phyloP scores from a whole-genome alignment of 1,140 invertebrate genomes.

The Sitobion miscanthi region DNA sequence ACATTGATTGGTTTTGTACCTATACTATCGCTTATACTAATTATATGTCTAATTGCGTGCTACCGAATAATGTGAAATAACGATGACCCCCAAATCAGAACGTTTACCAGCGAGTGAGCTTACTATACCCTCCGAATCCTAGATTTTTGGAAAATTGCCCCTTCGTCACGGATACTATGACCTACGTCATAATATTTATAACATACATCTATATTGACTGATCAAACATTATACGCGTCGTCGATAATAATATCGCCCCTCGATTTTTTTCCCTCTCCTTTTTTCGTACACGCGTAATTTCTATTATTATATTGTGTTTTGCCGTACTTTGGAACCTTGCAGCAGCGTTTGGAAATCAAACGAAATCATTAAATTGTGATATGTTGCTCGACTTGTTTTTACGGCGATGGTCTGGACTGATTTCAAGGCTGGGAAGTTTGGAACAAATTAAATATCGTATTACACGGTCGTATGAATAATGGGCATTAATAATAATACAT shows the following conservation, averaged over 20 bases:
- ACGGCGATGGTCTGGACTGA: background rate
- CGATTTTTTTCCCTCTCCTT: too few relatives aligned
- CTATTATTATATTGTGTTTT: background rate
- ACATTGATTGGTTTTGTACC: too few relatives aligned
- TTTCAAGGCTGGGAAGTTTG: slow-evolving; percentile 18
- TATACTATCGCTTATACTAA: too few relatives aligned
- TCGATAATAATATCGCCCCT: background rate
- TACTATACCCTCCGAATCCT: too few relatives aligned
- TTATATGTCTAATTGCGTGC: too few relatives aligned
- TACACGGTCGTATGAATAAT: slow-evolving; percentile 7
- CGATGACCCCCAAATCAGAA: too few relatives aligned
- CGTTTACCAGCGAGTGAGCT: too few relatives aligned
- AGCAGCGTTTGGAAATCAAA: background rate
- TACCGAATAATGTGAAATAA: too few relatives aligned
- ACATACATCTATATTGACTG: background rate
- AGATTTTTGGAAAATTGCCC: background rate
- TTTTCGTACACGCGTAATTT: background rate
- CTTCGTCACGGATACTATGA: background rate
- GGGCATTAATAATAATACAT: background rate
- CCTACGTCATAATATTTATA: background rate
- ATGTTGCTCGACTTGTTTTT: background rate
- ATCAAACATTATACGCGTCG: background rate
- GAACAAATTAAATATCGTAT: slow-evolving; percentile 33
- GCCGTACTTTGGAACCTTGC: background rate
- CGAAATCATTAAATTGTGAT: background rate